Conservation (phyloP, 2,797 vertebrate species). For the Sebastes reedi region DNA sequence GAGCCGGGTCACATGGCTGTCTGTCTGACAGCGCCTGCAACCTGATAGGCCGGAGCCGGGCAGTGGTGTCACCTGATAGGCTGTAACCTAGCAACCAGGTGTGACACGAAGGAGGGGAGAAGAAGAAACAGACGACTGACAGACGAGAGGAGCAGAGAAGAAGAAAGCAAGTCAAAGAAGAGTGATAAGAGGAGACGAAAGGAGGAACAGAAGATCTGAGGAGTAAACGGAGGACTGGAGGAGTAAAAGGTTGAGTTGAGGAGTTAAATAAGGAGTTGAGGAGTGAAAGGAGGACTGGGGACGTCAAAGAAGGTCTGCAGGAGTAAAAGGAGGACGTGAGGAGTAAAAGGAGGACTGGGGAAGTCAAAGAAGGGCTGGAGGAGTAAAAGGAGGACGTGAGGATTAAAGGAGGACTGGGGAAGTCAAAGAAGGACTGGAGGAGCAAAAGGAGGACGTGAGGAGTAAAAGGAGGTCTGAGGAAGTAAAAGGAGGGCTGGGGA, state of each 20-base stretch:
- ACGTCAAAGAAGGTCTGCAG: too few relatives aligned
- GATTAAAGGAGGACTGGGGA: background rate
- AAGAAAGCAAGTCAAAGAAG: background rate
- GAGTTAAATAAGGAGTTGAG: too few relatives aligned
- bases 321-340: background rate
- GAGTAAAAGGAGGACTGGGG: rapidly evolving
- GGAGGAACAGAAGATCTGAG: background rate
- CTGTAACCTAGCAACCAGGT: slow-evolving; percentile 35
- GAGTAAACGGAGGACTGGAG: too few relatives aligned
- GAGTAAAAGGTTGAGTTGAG: background rate
- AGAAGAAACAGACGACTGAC: background rate
- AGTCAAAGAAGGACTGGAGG: rapidly evolving
- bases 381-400: background rate
- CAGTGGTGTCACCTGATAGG: slow-evolving; percentile 36
- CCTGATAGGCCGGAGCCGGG: slow-evolving; percentile 34
- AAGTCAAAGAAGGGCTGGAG: background rate
- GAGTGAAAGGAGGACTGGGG: background rate
- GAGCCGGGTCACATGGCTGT: slow-evolving; percentile 42
- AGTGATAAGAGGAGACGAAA: background rate
- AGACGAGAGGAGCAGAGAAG: background rate
- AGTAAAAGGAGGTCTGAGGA: rapidly evolving
- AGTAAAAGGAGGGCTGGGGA: background rate
- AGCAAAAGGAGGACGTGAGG: background rate
- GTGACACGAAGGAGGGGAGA: background rate
- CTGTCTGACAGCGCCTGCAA: slow-evolving; percentile 13